These are phyloP conservation scores for Euproctis similis DNA, from an alignment of 2,888 invertebrate species.

Conservation along the genomic window DNA sequence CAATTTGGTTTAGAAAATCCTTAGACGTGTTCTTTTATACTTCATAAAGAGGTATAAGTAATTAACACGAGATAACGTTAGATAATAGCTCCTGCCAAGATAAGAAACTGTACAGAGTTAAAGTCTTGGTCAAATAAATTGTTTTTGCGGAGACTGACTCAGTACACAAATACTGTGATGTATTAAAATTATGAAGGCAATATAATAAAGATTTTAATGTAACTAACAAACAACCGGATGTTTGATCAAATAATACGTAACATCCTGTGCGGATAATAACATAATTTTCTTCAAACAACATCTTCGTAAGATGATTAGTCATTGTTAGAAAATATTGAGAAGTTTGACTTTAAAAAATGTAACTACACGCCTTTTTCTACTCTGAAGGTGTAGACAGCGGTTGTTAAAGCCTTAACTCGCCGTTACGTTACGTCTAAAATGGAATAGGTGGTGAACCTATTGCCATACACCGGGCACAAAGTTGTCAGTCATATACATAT, in stretches of 20 bases:
- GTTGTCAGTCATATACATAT: no score
- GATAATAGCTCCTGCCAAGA: conserved; percentile 60
- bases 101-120: conserved; percentile 43
- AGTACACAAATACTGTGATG: conserved; percentile 41
- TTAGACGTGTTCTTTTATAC: conserved; percentile 56
- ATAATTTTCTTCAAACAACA: neutral
- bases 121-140: conserved; percentile 57
- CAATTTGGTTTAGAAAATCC: conserved; percentile 39
- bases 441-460: no score
- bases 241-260: conserved; percentile 26
- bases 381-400: no score
- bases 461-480: no score
- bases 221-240: conserved; percentile 55
- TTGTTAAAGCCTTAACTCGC: no score
- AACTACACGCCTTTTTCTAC: no score
- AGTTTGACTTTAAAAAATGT: no score
- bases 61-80: conserved; percentile 65
- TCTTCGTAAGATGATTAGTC: no score
- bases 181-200: conserved; percentile 29
- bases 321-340: no score
- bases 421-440: no score
- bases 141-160: conserved; percentile 69
- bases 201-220: conserved; percentile 18
- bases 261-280: conserved; percentile 36
- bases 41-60: conserved; percentile 26